Evolutionary conservation across 1,140 invertebrate genomes (phyloP).

Genomic region (Drosophila lacertosa): DNA sequence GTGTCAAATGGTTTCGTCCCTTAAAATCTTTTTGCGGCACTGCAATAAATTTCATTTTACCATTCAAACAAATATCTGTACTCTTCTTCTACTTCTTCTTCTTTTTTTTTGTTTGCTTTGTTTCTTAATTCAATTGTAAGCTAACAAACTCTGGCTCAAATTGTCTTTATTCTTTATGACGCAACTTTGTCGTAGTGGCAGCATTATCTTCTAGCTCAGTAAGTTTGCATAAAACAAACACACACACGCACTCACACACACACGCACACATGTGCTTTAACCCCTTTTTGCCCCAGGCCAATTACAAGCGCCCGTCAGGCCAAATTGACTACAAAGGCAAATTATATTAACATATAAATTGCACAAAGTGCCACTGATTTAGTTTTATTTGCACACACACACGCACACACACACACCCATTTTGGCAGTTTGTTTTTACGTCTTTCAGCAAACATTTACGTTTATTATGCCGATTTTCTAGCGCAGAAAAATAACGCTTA

Average conservation of each 20-base stretch:
- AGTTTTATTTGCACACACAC: slow-evolving; percentile 57
- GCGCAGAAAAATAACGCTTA: slow-evolving; percentile 83
- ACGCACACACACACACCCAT: slow-evolving; percentile 11
- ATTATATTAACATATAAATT: slow-evolving; percentile 83
- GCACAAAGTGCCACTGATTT: slow-evolving; percentile 80
- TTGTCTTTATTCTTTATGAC: slow-evolving; percentile 54
- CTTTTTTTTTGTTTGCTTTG: slow-evolving; percentile 14
- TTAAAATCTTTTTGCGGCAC: too few species aligned
- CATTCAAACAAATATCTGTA: too few species aligned
- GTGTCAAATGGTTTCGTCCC: slow-evolving; percentile 3
- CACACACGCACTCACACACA: slow-evolving; percentile 1
- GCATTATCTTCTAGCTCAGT: slow-evolving; percentile 68
- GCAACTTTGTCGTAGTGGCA: slow-evolving; percentile 68
- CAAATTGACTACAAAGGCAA: slow-evolving; percentile 74
- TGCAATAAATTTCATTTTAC: too few species aligned
- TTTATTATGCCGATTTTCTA: slow-evolving; percentile 82
- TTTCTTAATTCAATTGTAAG: slow-evolving; percentile 64
- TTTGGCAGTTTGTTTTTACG: slow-evolving; percentile 72
- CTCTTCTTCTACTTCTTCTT: too few species aligned
- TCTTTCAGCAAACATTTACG: slow-evolving; percentile 73
- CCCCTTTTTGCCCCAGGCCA: slow-evolving; percentile 39
- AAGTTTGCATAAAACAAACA: slow-evolving; percentile 40
- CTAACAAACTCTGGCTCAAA: slow-evolving; percentile 36
- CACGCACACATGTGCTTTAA: background rate
- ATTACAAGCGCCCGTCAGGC: slow-evolving; percentile 49